Evolutionary conservation across 2,888 invertebrate species (phyloP).

Genomic region (Polia nebulosa): DNA sequence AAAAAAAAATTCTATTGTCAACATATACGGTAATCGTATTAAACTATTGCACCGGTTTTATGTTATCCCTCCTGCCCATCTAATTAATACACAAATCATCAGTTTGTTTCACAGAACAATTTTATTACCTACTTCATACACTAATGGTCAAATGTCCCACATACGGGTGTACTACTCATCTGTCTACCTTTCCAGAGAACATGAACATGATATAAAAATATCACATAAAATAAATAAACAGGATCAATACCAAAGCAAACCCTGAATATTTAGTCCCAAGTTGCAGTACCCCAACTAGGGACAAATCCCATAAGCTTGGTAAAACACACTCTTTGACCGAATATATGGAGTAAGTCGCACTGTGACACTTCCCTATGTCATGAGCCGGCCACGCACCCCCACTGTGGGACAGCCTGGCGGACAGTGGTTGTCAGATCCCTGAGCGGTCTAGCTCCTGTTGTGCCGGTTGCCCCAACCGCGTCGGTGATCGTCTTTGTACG

Average conservation of each 20-base stretch:
- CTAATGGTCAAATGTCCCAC: background rate
- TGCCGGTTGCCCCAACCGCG: slow-evolving; percentile 97
- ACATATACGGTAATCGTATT: background rate
- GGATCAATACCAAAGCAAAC: no score
- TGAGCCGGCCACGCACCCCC: background rate
- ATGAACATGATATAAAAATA: no score
- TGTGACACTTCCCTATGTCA: background rate
- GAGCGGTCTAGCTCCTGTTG: slow-evolving; percentile 92
- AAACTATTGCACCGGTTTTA: slow-evolving; percentile 20
- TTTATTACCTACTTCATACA: slow-evolving; percentile 18
- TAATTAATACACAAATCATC: background rate
- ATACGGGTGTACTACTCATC: background rate
- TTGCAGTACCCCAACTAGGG: background rate
- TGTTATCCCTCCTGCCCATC: slow-evolving; percentile 4
- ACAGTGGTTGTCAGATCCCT: background rate
- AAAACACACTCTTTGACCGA: background rate
- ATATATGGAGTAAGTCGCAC: background rate
- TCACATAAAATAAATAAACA: background rate
- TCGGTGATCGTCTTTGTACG: slow-evolving; percentile 96
- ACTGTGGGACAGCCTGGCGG: slow-evolving; percentile 25
- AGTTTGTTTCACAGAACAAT: background rate
- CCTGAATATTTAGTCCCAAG: background rate
- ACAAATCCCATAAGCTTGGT: background rate
- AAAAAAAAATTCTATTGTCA: no score
- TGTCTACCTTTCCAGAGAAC: no score